A percentile compares a stretch with the other conserved stretches of the same genome.
Evolutionary conservation across 2,888 invertebrate genomes (phyloP).

Genomic region (Nomada goodeniana): DNA sequence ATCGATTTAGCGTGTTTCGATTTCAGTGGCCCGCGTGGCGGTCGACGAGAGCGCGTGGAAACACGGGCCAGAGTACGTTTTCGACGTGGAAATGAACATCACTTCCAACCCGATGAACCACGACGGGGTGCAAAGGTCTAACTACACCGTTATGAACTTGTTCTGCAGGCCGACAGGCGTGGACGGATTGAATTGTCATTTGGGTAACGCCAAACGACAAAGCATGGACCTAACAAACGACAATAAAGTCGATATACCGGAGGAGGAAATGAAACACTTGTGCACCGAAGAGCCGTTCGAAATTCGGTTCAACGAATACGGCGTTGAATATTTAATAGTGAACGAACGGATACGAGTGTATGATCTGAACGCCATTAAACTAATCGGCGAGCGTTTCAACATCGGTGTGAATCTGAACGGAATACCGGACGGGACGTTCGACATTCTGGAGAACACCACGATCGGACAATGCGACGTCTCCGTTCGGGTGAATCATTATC

Average conservation of each 20-base stretch:
- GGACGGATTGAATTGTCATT: constrained; percentile 51
- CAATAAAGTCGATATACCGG: constrained; percentile 25
- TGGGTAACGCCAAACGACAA: constrained; percentile 55
- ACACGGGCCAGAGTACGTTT: constrained; percentile 73
- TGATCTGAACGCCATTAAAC: constrained; percentile 43
- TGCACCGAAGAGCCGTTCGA: constrained; percentile 49
- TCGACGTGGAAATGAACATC: constrained; percentile 70
- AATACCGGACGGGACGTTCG: constrained; percentile 49
- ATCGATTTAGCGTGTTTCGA: background rate
- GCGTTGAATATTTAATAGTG: constrained; percentile 51
- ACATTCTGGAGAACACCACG: constrained; percentile 44
- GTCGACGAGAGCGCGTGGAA: constrained; percentile 71
- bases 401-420: constrained; percentile 59
- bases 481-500: constrained; percentile 45
- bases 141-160: constrained; percentile 52
- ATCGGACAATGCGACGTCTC: constrained; percentile 62
- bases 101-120: constrained; percentile 70
- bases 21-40: constrained; percentile 57
- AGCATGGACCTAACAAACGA: constrained; percentile 62
- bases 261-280: background rate
- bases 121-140: constrained; percentile 29
- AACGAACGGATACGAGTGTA: constrained; percentile 17
- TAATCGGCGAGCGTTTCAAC: constrained; percentile 51
- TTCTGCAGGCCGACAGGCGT: constrained; percentile 56
- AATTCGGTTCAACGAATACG: constrained; percentile 60